Evolutionary conservation across 2,113 vertebrate species (phyloP).

Genomic region (Puntigrus tetrazona): DNA sequence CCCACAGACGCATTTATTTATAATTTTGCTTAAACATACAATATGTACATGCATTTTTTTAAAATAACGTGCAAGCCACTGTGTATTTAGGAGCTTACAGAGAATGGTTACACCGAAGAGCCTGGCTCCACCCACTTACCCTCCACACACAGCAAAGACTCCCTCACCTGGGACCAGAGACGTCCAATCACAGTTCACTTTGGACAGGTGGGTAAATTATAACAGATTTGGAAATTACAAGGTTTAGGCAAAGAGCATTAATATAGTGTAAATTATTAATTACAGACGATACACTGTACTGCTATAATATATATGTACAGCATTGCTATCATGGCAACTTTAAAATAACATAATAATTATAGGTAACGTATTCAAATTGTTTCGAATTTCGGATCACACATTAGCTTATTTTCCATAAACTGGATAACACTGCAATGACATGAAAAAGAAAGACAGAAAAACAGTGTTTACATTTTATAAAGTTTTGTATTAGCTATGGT

Average conservation of each 20-base stretch:
- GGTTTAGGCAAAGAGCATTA: neutral
- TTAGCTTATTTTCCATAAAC: too few species aligned
- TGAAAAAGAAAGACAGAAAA: too few species aligned
- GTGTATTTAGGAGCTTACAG: conserved; percentile 82
- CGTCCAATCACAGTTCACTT: conserved; percentile 91
- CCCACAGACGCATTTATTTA: neutral
- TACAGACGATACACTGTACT: neutral
- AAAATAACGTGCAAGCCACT: neutral
- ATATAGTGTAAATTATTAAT: neutral
- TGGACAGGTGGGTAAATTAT: conserved; percentile 82
- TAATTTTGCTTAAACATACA: neutral
- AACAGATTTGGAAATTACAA: neutral
- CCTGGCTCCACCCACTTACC: conserved; percentile 61
- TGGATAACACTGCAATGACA: neutral
- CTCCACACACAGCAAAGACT: conserved; percentile 76
- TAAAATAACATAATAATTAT: neutral
- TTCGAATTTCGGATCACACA: too few species aligned
- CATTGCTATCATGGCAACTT: neutral
- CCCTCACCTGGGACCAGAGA: conserved; percentile 78
- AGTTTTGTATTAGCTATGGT: too few species aligned
- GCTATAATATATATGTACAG: neutral
- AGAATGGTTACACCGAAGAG: conserved; percentile 86
- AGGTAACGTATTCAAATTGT: neutral
- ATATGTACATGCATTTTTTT: neutral
- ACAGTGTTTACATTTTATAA: too few species aligned